phyloP scores from a whole-genome alignment of 1,140 invertebrate species.

The Drosophila miranda region DNA sequence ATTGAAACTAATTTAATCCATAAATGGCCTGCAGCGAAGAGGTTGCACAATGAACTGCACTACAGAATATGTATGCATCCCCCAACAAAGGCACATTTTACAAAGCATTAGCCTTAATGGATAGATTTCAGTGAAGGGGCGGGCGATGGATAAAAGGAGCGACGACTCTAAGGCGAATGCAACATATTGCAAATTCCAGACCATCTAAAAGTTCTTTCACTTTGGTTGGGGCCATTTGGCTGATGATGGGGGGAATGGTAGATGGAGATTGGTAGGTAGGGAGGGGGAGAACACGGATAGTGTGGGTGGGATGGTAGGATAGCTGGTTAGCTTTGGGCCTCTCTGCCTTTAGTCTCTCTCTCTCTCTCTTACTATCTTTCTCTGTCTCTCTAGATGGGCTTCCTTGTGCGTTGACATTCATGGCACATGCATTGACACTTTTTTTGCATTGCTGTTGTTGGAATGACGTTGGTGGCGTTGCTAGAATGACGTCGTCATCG shows the following conservation, averaged over 20 bases:
- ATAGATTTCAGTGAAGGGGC: background rate
- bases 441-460: conserved; percentile 39
- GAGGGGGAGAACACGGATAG: background rate
- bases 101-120: background rate
- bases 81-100: no score
- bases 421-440: conserved; percentile 53
- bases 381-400: background rate
- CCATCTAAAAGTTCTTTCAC: conserved; percentile 19
- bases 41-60: no score
- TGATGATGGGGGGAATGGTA: background rate
- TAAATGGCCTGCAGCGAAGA: background rate
- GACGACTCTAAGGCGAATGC: conserved; percentile 9
- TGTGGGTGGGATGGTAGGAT: conserved; percentile 2
- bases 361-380: background rate
- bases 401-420: conserved; percentile 41
- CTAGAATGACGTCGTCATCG: conserved; percentile 10
- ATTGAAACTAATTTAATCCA: conserved; percentile 2
- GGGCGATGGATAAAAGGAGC: no score
- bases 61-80: no score
- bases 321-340: background rate
- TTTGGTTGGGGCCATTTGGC: background rate
- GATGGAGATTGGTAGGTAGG: no score
- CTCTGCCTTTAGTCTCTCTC: background rate
- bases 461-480: background rate
- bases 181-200: conserved; percentile 19